phyloP scores from a whole-genome alignment of 2,113 vertebrate genomes.

The Pachyramphus minor region DNA sequence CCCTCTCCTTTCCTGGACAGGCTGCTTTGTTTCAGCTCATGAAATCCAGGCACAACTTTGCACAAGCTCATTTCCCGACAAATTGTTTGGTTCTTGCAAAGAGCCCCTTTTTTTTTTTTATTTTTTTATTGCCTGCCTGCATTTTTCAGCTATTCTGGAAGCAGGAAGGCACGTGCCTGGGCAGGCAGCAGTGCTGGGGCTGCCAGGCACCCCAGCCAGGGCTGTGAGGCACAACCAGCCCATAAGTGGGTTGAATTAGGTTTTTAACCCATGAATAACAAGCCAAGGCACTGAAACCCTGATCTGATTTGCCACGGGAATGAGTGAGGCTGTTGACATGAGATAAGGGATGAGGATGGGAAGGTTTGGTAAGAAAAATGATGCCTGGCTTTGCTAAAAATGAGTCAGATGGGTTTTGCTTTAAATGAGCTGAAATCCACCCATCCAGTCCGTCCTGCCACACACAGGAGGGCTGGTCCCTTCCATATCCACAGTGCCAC shows the following conservation, averaged over 20 bases:
- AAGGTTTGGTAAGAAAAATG: background rate
- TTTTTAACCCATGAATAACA: background rate
- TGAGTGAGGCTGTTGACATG: fast-evolving
- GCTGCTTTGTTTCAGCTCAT: background rate
- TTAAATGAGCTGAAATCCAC: background rate
- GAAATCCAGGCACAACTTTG: background rate
- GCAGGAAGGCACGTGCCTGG: background rate
- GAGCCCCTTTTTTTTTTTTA: background rate
- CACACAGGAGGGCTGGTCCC: fast-evolving
- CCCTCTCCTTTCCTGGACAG: background rate
- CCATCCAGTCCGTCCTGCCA: background rate
- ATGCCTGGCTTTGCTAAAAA: background rate
- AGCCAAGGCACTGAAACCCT: background rate
- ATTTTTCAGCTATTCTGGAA: background rate
- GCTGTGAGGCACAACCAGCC: background rate
- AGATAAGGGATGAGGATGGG: background rate
- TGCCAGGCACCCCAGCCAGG: background rate
- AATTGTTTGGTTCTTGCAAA: background rate
- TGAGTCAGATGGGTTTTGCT: background rate
- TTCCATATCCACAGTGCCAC: fast-evolving
- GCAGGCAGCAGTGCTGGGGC: background rate
- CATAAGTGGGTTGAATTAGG: background rate
- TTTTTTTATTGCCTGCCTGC: background rate
- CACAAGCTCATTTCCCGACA: background rate
- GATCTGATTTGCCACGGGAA: background rate